Conservation (phyloP, 1,140 invertebrate genomes). For the Bicyclus anynana region DNA sequence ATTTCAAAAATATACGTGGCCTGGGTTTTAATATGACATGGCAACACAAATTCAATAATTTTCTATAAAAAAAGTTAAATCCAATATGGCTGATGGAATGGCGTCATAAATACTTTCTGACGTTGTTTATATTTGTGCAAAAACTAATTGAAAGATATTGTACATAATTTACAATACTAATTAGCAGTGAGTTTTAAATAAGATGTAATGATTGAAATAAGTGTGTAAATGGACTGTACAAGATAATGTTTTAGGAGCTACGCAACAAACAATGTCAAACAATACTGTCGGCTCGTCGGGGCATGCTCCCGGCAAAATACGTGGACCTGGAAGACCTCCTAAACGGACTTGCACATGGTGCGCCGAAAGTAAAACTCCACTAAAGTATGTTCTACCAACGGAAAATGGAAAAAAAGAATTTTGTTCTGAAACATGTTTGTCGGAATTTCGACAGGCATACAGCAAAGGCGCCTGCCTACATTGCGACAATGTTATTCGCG, state of each 20-base stretch:
- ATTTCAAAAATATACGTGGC: conserved; percentile 8
- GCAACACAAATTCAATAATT: conserved; percentile 24
- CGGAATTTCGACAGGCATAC: conserved; percentile 92
- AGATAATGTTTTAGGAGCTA: conserved; percentile 53
- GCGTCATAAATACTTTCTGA: conserved; percentile 73
- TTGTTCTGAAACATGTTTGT: conserved; percentile 92
- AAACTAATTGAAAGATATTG: conserved; percentile 30
- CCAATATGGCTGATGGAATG: conserved; percentile 70
- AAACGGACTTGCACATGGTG: conserved; percentile 92
- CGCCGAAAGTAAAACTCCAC: conserved; percentile 86
- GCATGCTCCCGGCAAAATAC: conserved; percentile 77
- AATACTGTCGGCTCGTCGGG: conserved; percentile 72
- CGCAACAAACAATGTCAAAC: conserved; percentile 62
- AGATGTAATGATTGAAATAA: conserved; percentile 34
- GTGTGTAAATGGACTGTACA: conserved; percentile 24
- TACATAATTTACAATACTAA: conserved; percentile 23
- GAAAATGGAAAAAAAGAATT: conserved; percentile 94
- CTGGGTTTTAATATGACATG: conserved; percentile 7
- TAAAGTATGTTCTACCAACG: conserved; percentile 92
- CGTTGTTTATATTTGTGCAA: conserved; percentile 72
- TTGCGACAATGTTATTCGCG: conserved; percentile 91
- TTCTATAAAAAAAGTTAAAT: conserved; percentile 36
- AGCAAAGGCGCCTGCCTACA: conserved; percentile 90
- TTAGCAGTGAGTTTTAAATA: conserved; percentile 25
- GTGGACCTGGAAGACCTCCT: conserved; percentile 85